Evolutionary conservation across 2,113 vertebrate species (phyloP).

Genomic region (Elaphurus davidianus): DNA sequence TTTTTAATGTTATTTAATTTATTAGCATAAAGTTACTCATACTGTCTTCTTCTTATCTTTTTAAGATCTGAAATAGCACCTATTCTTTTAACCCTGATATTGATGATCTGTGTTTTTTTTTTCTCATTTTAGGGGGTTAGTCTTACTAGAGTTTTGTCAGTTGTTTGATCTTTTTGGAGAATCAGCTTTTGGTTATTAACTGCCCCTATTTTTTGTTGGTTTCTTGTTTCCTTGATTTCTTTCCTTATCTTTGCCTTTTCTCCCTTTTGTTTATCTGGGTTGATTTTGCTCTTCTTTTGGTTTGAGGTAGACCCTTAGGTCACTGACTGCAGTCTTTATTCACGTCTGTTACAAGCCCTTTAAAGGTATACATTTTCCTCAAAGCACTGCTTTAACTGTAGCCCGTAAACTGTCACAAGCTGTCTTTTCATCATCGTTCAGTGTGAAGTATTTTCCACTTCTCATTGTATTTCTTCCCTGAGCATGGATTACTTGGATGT

Average conservation of each 20-base stretch:
- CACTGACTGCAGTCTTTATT: background rate
- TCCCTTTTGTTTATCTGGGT: background rate
- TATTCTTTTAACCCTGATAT: accelerated
- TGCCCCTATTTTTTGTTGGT: background rate
- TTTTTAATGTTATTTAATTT: background rate
- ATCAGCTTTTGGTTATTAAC: background rate
- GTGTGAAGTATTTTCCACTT: background rate
- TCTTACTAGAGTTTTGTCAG: background rate
- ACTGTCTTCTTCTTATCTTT: background rate
- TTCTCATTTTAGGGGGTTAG: background rate
- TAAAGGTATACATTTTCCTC: background rate
- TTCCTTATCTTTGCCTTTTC: background rate
- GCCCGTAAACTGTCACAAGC: accelerated
- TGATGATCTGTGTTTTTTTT: background rate
- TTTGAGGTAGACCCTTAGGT: background rate
- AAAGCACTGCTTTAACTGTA: accelerated
- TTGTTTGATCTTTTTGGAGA: background rate
- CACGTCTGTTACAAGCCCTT: background rate
- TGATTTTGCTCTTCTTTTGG: background rate
- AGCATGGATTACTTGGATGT: accelerated
- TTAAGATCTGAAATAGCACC: background rate
- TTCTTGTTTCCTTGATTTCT: background rate
- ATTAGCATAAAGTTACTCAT: background rate
- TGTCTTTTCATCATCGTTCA: accelerated
- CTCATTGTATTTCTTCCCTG: background rate